A percentile compares a stretch with the other conserved stretches of the same genome.
Evolutionary conservation across 2,888 invertebrate species (phyloP).

Genomic region (Conus canariensis): DNA sequence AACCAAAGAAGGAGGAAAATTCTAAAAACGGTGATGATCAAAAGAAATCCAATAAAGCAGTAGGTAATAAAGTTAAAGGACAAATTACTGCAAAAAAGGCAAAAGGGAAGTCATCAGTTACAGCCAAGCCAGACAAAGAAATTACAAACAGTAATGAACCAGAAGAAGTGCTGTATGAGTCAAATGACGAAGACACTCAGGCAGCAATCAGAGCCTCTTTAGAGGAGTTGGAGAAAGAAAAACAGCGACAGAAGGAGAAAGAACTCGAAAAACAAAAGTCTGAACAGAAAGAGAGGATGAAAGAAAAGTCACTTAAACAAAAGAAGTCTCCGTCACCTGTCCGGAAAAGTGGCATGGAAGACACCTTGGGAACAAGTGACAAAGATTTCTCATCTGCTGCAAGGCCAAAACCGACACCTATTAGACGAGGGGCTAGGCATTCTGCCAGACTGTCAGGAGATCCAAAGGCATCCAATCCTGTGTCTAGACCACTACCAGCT

Average conservation of each 20-base stretch:
- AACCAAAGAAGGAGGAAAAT: not conserved
- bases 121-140: not conserved
- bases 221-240: constrained; percentile 13
- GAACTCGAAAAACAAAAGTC: not conserved
- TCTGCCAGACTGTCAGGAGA: not conserved
- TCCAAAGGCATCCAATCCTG: not conserved
- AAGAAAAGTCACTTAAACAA: not conserved
- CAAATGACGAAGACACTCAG: constrained; percentile 18
- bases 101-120: not conserved
- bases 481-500: too few relatives aligned
- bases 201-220: constrained; percentile 29
- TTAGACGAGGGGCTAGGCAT: not conserved
- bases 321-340: not conserved
- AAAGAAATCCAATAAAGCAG: not conserved
- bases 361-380: not conserved
- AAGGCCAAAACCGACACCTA: not conserved
- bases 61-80: not conserved
- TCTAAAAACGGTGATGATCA: not conserved
- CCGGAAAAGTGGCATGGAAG: too few relatives aligned
- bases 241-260: not conserved
- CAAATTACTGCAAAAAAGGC: not conserved
- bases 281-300: not conserved
- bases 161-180: not conserved
- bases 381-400: too few relatives aligned
- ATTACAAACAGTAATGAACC: not conserved